These are phyloP conservation scores for Lacerta viridis DNA, from an alignment of 2,797 vertebrate species.

Conservation along the genomic window DNA sequence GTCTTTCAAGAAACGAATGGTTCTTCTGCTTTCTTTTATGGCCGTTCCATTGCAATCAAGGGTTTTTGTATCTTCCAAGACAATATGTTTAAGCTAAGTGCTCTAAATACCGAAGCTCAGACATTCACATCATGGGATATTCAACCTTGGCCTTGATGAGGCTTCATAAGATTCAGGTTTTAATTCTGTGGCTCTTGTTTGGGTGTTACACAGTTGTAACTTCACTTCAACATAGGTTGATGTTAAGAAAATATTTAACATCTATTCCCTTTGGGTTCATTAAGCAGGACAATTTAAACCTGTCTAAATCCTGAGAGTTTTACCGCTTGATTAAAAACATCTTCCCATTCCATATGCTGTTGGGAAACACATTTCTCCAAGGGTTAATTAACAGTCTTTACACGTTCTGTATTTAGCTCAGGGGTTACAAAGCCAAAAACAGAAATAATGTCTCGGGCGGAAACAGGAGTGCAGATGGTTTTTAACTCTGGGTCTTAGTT, in stretches of 20 bases:
- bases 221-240: slow-evolving; percentile 61
- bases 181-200: slow-evolving; percentile 64
- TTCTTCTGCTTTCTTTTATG: not conserved
- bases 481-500: slow-evolving; percentile 79
- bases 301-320: slow-evolving; percentile 75
- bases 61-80: not conserved
- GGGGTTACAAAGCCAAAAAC: slow-evolving; percentile 80
- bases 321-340: slow-evolving; percentile 82
- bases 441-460: slow-evolving; percentile 82
- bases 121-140: not conserved
- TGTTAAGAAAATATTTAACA: slow-evolving; percentile 66
- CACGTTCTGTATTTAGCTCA: slow-evolving; percentile 80
- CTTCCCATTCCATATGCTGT: slow-evolving; percentile 73
- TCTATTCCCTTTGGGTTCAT: slow-evolving; percentile 75
- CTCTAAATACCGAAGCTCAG: not conserved
- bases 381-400: slow-evolving; percentile 85
- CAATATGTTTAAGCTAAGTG: slow-evolving; percentile 2
- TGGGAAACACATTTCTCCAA: slow-evolving; percentile 82
- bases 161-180: slow-evolving; percentile 55
- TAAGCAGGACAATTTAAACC: slow-evolving; percentile 66
- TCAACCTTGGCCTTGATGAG: slow-evolving; percentile 26
- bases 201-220: slow-evolving; percentile 51
- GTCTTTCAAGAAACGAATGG: too few species aligned
- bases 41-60: not conserved
- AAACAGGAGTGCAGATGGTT: slow-evolving; percentile 83